A percentile compares a stretch with the other conserved stretches of the same genome.
phyloP scores from a whole-genome alignment of 2,888 invertebrate genomes.

The Mystacides longicornis region DNA sequence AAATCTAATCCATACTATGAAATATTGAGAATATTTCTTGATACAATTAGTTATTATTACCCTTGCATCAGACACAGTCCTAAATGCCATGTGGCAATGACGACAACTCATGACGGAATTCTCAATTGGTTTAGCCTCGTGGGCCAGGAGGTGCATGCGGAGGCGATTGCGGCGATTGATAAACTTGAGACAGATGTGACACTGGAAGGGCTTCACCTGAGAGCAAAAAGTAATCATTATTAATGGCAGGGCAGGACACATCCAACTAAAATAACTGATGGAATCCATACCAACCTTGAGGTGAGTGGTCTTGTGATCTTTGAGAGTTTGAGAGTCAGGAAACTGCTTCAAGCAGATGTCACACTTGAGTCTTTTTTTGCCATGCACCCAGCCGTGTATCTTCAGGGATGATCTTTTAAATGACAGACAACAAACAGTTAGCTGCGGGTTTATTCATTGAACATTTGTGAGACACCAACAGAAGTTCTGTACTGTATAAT shows the following conservation, averaged over 20 bases:
- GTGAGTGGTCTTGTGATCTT: conserved; percentile 48
- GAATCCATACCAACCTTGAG: too few relatives aligned
- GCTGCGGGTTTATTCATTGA: too few relatives aligned
- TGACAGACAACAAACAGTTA: too few relatives aligned
- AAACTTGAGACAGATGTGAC: conserved; percentile 49
- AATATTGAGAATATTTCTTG: too few relatives aligned
- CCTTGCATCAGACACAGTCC: conserved; percentile 35
- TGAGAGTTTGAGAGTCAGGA: conserved; percentile 47
- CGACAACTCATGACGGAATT: conserved; percentile 38
- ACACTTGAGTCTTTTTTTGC: conserved; percentile 45
- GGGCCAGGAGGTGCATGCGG: conserved; percentile 47
- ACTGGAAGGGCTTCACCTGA: conserved; percentile 49
- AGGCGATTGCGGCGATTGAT: conserved; percentile 47
- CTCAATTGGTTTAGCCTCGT: conserved; percentile 40
- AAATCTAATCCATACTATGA: not conserved
- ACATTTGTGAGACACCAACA: too few relatives aligned
- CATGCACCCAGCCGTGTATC: conserved; percentile 46
- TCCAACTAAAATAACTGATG: too few relatives aligned
- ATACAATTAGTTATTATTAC: conserved; percentile 25
- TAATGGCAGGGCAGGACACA: too few relatives aligned
- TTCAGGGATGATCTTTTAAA: conserved; percentile 47
- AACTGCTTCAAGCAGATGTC: conserved; percentile 46
- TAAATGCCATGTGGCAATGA: conserved; percentile 38
- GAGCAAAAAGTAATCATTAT: too few relatives aligned
- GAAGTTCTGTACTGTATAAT: too few relatives aligned